Base-by-base conservation (phyloP, 1,140 invertebrate species). In the Formica exsecta region DNA sequence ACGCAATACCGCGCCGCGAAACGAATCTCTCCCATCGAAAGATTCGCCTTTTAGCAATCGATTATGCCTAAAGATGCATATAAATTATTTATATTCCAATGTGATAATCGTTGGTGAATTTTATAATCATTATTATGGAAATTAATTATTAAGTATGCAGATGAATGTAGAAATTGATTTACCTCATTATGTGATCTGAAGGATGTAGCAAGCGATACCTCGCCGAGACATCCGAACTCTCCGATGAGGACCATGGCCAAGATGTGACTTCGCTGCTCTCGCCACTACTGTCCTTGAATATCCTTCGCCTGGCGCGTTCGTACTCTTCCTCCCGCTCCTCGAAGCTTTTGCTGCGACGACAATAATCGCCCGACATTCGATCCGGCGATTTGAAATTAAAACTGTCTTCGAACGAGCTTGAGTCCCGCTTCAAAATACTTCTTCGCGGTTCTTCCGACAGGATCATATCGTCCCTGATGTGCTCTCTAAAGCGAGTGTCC, bases 241-340 rank as follows among this genome's bases (percentile, higher is more conserved):
- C 93, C 11, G 95, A 95, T 83, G 95, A 96, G 87, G 94, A 96
- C 96, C 94, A 96, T 0, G 94, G 93, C 95, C 95, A 95, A 1
- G 94, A 95, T 0, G 92, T 76, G 22, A 95, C 87, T 22, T 94
- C 95, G 75, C 92, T 86, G 54, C 93, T 92, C 4, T 94, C 94
- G 0, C 93, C 92, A 29, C 94, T 93, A 62, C 91, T 95, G 8
- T 95, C 95, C 83, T 97, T 97, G 92, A 98, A 98, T 94, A 98
- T 98, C 93, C 98, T 96, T 87, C 97, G 96, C 54, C 97, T 95
- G 36, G 96, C 97, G 91, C 97, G 96, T 91, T 98, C 97, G 94
- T 98, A 98, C 87, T 98, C 98, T 91, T 97, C 97, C 92, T 98
- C 98, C 36, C 98, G 95, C 94, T 99, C 98, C 94, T 99, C 98